Evolutionary conservation across 2,888 invertebrate genomes (phyloP), one percentile per base, ranked within the genome.

Genomic region (Machimus atricapillus): DNA sequence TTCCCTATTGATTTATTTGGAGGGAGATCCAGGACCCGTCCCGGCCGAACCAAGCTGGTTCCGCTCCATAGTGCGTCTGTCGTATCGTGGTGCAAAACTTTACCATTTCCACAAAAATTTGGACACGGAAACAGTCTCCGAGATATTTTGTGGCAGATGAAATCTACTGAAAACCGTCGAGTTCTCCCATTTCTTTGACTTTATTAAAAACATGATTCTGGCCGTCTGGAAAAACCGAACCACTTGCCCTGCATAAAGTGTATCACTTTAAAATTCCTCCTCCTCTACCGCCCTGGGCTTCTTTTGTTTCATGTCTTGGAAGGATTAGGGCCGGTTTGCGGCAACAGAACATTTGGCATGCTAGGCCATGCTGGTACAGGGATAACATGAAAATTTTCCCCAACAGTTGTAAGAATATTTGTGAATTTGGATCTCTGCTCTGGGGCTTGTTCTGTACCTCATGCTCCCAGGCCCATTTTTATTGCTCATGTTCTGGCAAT

Each of bases 321-420:
- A 58, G 82, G 82, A 82, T 82, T 82, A 82, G 58, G 82, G 82
- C 37, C 58, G n/a, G 66, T 82, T 82, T 82, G 82, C 19, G 82
- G 82, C 37, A 27, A 12, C 19, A 82, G 81, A 82, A 82, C 82
- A 82, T 58, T 82, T 82, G 82, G 82, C 82, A 82, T 82, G 56
- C 82, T 58, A 8, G 37, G 82, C 82, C 52, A 82, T 82, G 82
- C 82, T 37, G 27, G 27, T 16, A 66, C 37, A 1, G 27, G 66
- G 12, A 82, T 37, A 82, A 82, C 82, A 82, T 79, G 82, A 82
- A 82, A 82, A 82, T 58, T 12, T 82, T 66, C 76, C 58, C 56
- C 82, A 52, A 56, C 82, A 82, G 82, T 82, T 82, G 82, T 66
- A 9, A 66, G 66, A 58, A 82, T 82, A 82, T 82, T 82, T 82